Evolutionary conservation across 2,888 invertebrate species (phyloP).

Genomic region (Drosophila atripex): DNA sequence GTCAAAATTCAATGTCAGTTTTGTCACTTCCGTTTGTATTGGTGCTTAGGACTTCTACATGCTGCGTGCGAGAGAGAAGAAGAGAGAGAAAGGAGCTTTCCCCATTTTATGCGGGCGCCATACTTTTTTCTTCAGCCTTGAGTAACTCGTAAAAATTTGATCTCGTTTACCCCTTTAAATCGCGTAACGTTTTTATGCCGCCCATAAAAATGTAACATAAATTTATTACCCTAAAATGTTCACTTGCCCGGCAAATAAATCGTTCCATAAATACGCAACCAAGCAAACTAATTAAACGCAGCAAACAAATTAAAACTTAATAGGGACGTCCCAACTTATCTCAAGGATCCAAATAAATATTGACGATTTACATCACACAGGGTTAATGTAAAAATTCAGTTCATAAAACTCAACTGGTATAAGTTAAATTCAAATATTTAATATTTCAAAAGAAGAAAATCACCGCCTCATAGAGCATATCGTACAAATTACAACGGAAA

Average conservation of each 20-base stretch:
- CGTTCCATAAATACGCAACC: conserved; percentile 24
- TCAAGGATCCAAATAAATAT: neutral
- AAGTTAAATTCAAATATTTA: neutral
- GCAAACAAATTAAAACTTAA: conserved; percentile 25
- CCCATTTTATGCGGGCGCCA: conserved; percentile 61
- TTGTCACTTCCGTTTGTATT: conserved; percentile 42
- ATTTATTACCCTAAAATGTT: conserved; percentile 12
- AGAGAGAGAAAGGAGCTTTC: conserved; percentile 28
- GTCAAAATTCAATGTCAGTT: conserved; percentile 80
- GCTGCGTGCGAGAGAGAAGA: conserved; percentile 15
- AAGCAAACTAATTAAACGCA: conserved; percentile 26
- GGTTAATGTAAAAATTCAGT: neutral
- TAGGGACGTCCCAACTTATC: neutral
- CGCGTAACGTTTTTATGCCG: conserved; percentile 31
- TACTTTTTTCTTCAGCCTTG: conserved; percentile 54
- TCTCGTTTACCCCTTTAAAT: conserved; percentile 33
- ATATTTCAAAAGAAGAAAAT: neutral
- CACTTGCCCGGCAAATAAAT: conserved; percentile 11
- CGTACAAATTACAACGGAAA: conserved; percentile 22
- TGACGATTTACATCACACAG: neutral
- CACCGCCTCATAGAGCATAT: neutral
- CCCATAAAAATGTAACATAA: conserved; percentile 26
- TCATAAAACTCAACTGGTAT: neutral
- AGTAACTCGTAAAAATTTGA: conserved; percentile 51
- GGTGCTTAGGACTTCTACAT: conserved; percentile 3